These are phyloP conservation scores for Sparus aurata DNA, from an alignment of 2,797 vertebrate genomes.

Conservation along the genomic window DNA sequence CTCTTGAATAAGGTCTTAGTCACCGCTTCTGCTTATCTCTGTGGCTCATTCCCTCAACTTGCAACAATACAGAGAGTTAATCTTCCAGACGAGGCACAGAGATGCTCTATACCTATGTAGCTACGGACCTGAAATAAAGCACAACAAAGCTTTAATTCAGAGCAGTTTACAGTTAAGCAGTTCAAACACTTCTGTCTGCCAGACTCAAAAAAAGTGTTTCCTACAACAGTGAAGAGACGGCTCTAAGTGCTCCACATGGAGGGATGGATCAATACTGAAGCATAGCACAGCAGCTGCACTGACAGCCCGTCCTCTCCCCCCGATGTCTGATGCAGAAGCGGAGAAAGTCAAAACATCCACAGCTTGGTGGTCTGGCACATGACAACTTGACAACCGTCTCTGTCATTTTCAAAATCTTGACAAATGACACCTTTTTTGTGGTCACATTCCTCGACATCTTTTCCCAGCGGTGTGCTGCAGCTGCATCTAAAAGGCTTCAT, in stretches of 20 bases:
- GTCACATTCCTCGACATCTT: not conserved
- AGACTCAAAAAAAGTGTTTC: constrained; percentile 4
- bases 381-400: constrained; percentile 30
- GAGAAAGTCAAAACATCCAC: constrained; percentile 48
- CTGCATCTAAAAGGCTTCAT: not conserved
- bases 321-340: constrained; percentile 24
- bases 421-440: constrained; percentile 18
- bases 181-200: constrained; percentile 41
- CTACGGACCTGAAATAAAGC: constrained; percentile 28
- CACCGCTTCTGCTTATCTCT: not conserved
- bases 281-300: constrained; percentile 50
- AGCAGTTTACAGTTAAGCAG: constrained; percentile 12
- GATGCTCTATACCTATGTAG: not conserved
- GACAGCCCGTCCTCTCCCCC: constrained; percentile 38
- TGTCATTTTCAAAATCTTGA: constrained; percentile 27
- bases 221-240: constrained; percentile 28
- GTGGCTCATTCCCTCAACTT: constrained; percentile 3
- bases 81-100: not conserved
- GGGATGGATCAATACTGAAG: constrained; percentile 46
- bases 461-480: constrained; percentile 19
- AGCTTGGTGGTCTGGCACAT: constrained; percentile 31
- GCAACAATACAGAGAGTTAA: not conserved
- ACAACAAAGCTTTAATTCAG: constrained; percentile 34
- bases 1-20: constrained; percentile 11
- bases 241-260: constrained; percentile 57